Conservation (phyloP, 2,113 vertebrate genomes). For the Gymnogyps californianus region DNA sequence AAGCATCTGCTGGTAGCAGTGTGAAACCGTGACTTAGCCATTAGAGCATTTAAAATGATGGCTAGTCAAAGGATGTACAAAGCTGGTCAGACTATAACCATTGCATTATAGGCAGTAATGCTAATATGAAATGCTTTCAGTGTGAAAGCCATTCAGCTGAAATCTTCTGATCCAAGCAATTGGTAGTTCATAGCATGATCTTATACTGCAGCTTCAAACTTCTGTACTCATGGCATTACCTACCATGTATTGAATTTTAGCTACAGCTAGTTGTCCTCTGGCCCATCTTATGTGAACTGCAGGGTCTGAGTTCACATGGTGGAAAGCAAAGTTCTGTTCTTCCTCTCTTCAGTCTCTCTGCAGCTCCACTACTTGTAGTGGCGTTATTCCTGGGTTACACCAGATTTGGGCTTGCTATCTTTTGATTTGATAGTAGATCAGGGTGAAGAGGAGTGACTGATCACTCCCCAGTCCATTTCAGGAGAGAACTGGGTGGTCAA, state of each 20-base stretch:
- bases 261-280: not conserved
- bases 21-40: not conserved
- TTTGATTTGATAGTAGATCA: not conserved
- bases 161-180: not conserved
- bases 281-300: not conserved
- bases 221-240: not conserved
- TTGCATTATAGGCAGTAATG: not conserved
- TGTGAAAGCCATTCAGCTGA: not conserved
- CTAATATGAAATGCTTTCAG: not conserved
- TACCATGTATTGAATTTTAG: not conserved
- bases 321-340: not conserved
- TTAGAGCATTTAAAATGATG: not conserved
- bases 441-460: not conserved
- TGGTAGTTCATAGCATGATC: not conserved
- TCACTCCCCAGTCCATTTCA: not conserved
- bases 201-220: not conserved
- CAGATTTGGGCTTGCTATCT: not conserved
- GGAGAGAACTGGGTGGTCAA: not conserved
- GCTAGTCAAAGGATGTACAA: not conserved
- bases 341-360: not conserved
- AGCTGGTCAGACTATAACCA: not conserved
- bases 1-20: not conserved
- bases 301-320: not conserved
- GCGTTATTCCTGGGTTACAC: not conserved
- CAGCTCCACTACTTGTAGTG: not conserved